Evolutionary conservation across 2,888 invertebrate species (phyloP), one percentile per base, ranked within the genome.

Genomic region (Argyra leucocephala): DNA sequence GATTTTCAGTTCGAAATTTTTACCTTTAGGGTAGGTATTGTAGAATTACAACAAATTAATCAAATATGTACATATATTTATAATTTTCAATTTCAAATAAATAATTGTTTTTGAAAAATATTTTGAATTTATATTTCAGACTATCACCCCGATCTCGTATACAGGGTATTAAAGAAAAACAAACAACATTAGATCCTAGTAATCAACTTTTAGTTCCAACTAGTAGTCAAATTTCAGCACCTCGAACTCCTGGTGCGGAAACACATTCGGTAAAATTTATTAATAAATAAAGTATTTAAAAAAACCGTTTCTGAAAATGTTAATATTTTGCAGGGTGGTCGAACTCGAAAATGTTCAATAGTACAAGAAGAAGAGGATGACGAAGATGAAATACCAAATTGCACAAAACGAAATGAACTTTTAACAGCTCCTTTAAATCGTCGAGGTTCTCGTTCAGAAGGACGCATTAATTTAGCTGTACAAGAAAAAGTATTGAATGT

Each of bases 301-400:
- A 63, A 22, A 21, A 18, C 18, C 48, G 18, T 48, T 58, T 58
- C 1, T 22, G 10, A 22, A 58, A 57, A 59, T 65, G 61, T 23
- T 58, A 58, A 37, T 65, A 65, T 62, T 36, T 68, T 68, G 24
- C 65, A 79, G 77, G 79, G 78, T 66, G 79, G 86, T 82, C 83
- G 91, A 63, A 86, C 87, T 24, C 85, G 93, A 63, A 94, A 94
- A 76, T 95, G 93, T 81, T 93, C 93, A 74, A 93, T 95, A 73
- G 94, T 95, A 23, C 89, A 92, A 72, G 92, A 92, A 75, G 96
- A 96, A 76, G 95, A 95, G 72, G 94, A 93, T 74, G 94, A 93
- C 74, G 94, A 95, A 74, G 93, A 90, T 72, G 83, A 76, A 18
- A 76, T 74, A 66, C 75, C 77, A 63, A 81, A 84, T 9, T 68